Evolutionary conservation across 64 coral and sea anemone species (phyloP).

Genomic region (Stylophora pistillata): DNA sequence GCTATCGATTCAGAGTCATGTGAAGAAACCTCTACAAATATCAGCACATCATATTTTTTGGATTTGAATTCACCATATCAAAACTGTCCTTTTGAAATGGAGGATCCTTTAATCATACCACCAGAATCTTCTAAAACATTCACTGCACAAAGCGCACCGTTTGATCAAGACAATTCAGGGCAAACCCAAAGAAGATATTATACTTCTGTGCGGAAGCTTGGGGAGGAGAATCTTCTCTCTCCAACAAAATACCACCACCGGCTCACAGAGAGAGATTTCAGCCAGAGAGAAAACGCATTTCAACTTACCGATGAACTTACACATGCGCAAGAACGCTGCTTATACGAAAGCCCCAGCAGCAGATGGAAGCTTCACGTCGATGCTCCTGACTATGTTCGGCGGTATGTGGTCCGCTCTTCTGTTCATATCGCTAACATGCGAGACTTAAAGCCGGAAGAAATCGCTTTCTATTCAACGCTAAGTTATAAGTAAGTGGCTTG

Average conservation of each 20-base stretch:
- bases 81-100: background rate
- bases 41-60: background rate
- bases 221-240: background rate
- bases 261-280: background rate
- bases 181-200: background rate
- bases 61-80: background rate
- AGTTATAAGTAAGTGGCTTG: background rate
- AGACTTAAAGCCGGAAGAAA: constrained; percentile 81
- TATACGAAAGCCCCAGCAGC: background rate
- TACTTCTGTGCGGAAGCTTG: constrained; percentile 22
- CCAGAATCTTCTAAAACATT: background rate
- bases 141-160: background rate
- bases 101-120: background rate
- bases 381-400: constrained; percentile 66
- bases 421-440: constrained; percentile 78
- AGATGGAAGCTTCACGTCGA: constrained; percentile 4
- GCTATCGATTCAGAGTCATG: background rate
- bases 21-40: background rate
- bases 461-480: constrained; percentile 27
- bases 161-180: background rate
- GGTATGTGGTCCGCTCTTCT: constrained; percentile 80
- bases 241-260: background rate
- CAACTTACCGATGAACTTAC: background rate
- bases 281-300: background rate
- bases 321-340: background rate